Evolutionary conservation across 2,888 invertebrate species (phyloP).

Genomic region (Agrypnus murinus): DNA sequence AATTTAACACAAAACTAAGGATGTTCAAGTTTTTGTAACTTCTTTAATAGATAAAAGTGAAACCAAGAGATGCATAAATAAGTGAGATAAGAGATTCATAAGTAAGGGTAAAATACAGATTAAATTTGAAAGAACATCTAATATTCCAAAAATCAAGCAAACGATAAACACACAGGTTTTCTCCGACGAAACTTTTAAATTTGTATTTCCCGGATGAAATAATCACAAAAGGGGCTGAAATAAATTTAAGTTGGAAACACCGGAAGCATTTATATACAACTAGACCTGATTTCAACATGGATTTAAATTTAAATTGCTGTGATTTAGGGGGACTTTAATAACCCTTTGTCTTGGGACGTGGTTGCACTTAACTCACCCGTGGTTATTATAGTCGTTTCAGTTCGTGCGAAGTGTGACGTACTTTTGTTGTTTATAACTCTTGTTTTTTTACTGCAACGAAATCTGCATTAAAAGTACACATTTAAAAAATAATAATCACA

Average conservation of each 20-base stretch:
- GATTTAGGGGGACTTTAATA: slow-evolving; percentile 55
- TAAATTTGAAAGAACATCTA: too few species aligned
- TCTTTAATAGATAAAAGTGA: too few species aligned
- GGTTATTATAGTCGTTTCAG: slow-evolving; percentile 34
- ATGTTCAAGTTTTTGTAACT: too few species aligned
- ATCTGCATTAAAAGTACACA: slow-evolving; percentile 5
- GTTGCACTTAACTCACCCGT: slow-evolving; percentile 38
- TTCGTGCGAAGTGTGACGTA: slow-evolving; percentile 31
- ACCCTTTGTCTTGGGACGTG: slow-evolving; percentile 43
- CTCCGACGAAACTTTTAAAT: slow-evolving; percentile 54
- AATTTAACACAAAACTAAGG: too few species aligned
- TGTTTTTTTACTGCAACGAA: slow-evolving; percentile 13
- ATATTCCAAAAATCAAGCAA: not conserved
- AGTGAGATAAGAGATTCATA: too few species aligned
- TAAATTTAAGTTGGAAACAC: slow-evolving; percentile 56
- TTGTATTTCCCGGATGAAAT: slow-evolving; percentile 58
- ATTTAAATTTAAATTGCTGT: slow-evolving; percentile 54
- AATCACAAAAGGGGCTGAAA: slow-evolving; percentile 52
- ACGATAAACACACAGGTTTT: slow-evolving; percentile 19
- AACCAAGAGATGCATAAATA: too few species aligned
- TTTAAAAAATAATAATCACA: slow-evolving; percentile 18
- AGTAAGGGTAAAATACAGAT: too few species aligned
- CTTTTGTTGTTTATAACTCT: slow-evolving; percentile 5
- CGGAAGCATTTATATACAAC: slow-evolving; percentile 56
- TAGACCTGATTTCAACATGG: slow-evolving; percentile 50